phyloP scores from a whole-genome alignment of 2,113 vertebrate species.

The Triplophysa siluroides region DNA sequence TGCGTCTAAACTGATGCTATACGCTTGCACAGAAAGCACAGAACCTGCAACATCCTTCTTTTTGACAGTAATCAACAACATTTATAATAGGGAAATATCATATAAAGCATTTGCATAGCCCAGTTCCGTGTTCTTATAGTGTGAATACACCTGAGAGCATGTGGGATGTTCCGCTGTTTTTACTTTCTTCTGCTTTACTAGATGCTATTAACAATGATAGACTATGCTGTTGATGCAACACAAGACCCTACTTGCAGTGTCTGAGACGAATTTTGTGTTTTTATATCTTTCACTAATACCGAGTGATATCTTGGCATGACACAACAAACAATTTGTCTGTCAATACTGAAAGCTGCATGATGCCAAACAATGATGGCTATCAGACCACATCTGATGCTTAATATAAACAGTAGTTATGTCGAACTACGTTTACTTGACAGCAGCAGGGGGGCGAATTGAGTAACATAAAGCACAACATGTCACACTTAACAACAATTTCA shows the following conservation, averaged over 20 bases:
- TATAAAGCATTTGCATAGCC: constrained; percentile 73
- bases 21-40: neutral
- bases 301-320: neutral
- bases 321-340: neutral
- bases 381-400: neutral
- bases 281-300: neutral
- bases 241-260: neutral
- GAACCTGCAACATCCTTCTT: constrained; percentile 52
- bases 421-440: no score
- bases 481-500: no score
- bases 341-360: neutral
- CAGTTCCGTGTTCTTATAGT: constrained; percentile 69
- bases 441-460: no score
- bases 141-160: constrained; percentile 58
- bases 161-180: constrained; percentile 46
- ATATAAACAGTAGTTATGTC: neutral
- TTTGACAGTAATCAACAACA: constrained; percentile 54
- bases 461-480: no score
- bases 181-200: constrained; percentile 67
- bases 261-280: neutral
- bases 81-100: constrained; percentile 62
- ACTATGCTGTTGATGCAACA: neutral
- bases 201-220: constrained; percentile 28
- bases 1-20: neutral
- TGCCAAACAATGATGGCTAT: neutral